phyloP scores from a whole-genome alignment of 2,797 vertebrate genomes.

The Sebastes alutus region DNA sequence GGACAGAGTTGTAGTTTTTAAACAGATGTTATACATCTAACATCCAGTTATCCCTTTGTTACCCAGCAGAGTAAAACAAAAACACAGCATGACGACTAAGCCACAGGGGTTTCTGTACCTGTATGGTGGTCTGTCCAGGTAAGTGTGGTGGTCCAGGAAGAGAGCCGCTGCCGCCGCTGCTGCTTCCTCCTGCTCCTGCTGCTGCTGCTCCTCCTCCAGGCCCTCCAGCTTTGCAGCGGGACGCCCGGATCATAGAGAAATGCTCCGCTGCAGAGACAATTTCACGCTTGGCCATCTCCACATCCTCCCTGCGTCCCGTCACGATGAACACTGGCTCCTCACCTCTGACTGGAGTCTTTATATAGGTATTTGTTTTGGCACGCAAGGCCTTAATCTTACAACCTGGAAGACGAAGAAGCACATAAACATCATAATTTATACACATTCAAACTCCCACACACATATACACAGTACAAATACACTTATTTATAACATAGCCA shows the following conservation, averaged over 20 bases:
- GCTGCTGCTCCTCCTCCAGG: conserved; percentile 59
- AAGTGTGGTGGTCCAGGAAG: conserved; percentile 91
- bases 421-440: background rate
- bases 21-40: background rate
- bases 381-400: conserved; percentile 98
- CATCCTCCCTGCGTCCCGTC: conserved; percentile 94
- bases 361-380: conserved; percentile 98
- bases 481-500: background rate
- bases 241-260: conserved; percentile 97
- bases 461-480: background rate
- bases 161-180: conserved; percentile 41
- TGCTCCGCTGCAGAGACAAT: conserved; percentile 96
- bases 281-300: conserved; percentile 97
- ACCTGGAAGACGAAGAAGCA: conserved; percentile 75
- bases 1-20: background rate
- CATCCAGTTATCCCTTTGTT: background rate
- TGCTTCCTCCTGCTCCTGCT: conserved; percentile 17
- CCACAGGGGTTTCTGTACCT: conserved; percentile 76
- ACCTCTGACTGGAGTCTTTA: conserved; percentile 96
- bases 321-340: conserved; percentile 97
- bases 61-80: background rate
- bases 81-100: background rate
- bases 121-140: conserved; percentile 96
- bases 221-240: conserved; percentile 90
- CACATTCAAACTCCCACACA: background rate